Evolutionary conservation across 2,888 invertebrate genomes (phyloP).

Genomic region (Temnothorax unifasciatus): DNA sequence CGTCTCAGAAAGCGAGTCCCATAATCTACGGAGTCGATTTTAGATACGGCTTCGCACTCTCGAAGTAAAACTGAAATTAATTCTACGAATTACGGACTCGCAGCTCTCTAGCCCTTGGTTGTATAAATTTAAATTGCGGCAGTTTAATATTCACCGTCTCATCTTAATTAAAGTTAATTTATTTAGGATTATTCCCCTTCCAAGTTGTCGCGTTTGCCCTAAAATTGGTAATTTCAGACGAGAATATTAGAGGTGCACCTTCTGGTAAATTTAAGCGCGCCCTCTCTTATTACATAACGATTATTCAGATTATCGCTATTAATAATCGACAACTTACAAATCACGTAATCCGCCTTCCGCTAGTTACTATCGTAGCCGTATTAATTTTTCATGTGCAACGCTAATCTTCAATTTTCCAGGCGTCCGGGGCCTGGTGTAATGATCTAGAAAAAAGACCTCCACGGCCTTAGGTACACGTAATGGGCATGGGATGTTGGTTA

Average conservation of each 20-base stretch:
- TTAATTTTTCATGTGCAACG: constrained; percentile 37
- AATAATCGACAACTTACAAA: constrained; percentile 40
- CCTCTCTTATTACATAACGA: neutral
- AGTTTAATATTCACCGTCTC: neutral
- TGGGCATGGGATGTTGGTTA: constrained; percentile 46
- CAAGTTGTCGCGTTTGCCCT: neutral
- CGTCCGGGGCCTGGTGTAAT: constrained; percentile 34
- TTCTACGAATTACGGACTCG: neutral
- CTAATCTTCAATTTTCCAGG: constrained; percentile 47
- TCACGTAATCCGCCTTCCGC: constrained; percentile 26
- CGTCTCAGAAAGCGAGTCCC: neutral
- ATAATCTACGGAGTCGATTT: constrained; percentile 12
- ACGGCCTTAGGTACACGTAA: constrained; percentile 33
- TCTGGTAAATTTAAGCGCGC: neutral
- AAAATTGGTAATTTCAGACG: neutral
- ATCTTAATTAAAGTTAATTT: constrained; percentile 3
- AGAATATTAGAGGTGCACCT: neutral
- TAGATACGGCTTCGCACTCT: neutral
- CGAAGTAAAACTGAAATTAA: constrained; percentile 4
- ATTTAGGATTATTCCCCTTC: neutral
- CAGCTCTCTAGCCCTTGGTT: neutral
- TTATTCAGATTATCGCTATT: constrained; percentile 25
- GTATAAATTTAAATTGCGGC: neutral
- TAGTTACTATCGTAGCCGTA: constrained; percentile 24
- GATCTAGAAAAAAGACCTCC: constrained; percentile 44